Base-by-base conservation (phyloP, 2,113 vertebrate genomes). In the Halcyon malimbica region DNA sequence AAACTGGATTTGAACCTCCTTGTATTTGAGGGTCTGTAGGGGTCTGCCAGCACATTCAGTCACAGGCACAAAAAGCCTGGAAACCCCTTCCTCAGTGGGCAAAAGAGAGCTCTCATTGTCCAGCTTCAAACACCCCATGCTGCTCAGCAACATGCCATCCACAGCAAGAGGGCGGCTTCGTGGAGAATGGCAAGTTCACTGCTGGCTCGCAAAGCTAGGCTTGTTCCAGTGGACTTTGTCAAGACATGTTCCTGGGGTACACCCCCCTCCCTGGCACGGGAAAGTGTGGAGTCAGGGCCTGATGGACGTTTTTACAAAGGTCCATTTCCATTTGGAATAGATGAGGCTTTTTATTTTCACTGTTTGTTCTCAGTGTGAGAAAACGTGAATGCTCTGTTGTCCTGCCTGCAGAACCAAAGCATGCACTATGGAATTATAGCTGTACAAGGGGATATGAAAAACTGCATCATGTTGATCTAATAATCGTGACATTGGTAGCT, bases 401-500 rank as follows among this genome's bases (percentile, higher is more conserved):
- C 84, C 93, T 94, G 94, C 94, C 83, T 87, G 97, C 97, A 98
- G 98, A 98, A 97, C 98, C 98, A 97, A 98, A 98, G 85, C 90
- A 97, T 97, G 97, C 97, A 96, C 97, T 96, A 94, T 92, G 93
- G 97, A 98, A 96, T 96, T 70, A 95, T 96, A 94, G 96, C 97
- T 93, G 97, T 95, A 94, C 97, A 95, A 93, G 97, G 98, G 97
- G 97, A 96, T 68, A 86, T 64, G 80, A 96, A 97, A 97, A 97
- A 96, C 90, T 93, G 91, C 97, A 95, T 98, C 97, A 95, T 97
- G 96, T 97, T 93, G 96, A 97, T 97, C 98, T 97, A 96, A 97
- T 98, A 97, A 97, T 97, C 29, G 68, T 98, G 98, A 98, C 97
- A 94, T 98, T 90, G 95, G 97, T 98, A 98, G 98, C 96, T 98